phyloP scores from a whole-genome alignment of 2,113 vertebrate species.

The Aplodontia rufa region DNA sequence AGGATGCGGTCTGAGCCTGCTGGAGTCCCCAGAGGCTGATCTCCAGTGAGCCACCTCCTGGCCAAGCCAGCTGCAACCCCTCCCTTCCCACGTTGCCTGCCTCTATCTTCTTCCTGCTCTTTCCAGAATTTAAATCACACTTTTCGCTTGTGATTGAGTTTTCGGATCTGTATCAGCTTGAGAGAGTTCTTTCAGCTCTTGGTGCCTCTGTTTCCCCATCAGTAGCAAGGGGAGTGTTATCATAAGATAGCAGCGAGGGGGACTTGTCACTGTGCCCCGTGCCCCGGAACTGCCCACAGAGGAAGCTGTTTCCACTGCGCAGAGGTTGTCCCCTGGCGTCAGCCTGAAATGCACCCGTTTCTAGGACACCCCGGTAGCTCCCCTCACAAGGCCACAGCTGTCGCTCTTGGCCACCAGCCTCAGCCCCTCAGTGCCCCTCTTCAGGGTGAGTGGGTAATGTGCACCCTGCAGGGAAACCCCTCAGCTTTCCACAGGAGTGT shows the following conservation, averaged over 20 bases:
- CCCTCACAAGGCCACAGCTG: not conserved
- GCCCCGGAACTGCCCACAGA: not conserved
- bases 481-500: too few species aligned
- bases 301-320: fast-evolving
- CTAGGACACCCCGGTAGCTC: not conserved
- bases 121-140: too few species aligned
- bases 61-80: too few species aligned
- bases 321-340: not conserved
- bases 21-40: too few species aligned
- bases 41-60: too few species aligned
- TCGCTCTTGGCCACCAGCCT: too few species aligned
- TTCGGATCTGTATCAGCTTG: not conserved
- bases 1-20: fast-evolving
- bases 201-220: not conserved
- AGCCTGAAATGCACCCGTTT: not conserved
- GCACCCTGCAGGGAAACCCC: not conserved
- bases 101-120: too few species aligned
- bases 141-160: too few species aligned
- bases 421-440: fast-evolving
- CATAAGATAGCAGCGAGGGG: fast-evolving
- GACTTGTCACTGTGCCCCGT: fast-evolving
- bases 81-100: fast-evolving
- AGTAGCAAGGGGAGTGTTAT: fast-evolving
- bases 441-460: fast-evolving
- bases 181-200: not conserved